These are phyloP conservation scores for Lagria hirta DNA, from an alignment of 2,888 invertebrate genomes.

Conservation along the genomic window DNA sequence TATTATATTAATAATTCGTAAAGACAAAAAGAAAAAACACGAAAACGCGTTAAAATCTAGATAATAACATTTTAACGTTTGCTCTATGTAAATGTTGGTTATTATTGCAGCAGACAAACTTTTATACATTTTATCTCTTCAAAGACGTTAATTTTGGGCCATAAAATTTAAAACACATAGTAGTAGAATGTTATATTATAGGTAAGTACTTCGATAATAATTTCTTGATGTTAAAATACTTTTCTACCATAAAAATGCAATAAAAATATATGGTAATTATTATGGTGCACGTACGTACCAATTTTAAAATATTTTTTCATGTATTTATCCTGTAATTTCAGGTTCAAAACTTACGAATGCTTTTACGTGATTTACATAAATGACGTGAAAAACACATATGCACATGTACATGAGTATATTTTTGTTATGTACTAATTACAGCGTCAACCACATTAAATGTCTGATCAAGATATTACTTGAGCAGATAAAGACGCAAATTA, in stretches of 20 bases:
- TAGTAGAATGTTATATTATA: conserved; percentile 21
- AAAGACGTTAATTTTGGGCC: conserved; percentile 27
- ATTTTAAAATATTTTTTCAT: conserved; percentile 17
- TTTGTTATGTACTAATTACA: too few species aligned
- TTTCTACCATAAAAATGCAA: conserved; percentile 17
- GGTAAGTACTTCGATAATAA: conserved; percentile 11
- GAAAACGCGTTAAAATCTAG: conserved; percentile 21
- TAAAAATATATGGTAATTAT: conserved; percentile 25
- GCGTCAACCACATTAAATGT: too few species aligned
- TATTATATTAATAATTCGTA: too few species aligned
- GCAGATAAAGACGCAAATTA: too few species aligned
- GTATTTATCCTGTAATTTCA: conserved; percentile 20
- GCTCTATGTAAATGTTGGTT: conserved; percentile 25
- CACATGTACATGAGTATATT: not conserved
- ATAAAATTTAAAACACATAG: conserved; percentile 28
- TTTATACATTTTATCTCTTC: conserved; percentile 23
- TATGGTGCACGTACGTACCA: conserved; percentile 16
- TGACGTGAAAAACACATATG: conserved; percentile 9
- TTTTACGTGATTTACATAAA: conserved; percentile 17
- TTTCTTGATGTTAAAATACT: conserved; percentile 11
- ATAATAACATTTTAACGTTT: conserved; percentile 17
- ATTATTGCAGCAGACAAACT: conserved; percentile 25
- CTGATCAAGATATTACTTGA: too few species aligned
- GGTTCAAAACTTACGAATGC: conserved; percentile 11
- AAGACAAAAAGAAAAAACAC: too few species aligned